Evolutionary conservation across 2,888 invertebrate genomes (phyloP).

Genomic region (Clepsis dumicolana): DNA sequence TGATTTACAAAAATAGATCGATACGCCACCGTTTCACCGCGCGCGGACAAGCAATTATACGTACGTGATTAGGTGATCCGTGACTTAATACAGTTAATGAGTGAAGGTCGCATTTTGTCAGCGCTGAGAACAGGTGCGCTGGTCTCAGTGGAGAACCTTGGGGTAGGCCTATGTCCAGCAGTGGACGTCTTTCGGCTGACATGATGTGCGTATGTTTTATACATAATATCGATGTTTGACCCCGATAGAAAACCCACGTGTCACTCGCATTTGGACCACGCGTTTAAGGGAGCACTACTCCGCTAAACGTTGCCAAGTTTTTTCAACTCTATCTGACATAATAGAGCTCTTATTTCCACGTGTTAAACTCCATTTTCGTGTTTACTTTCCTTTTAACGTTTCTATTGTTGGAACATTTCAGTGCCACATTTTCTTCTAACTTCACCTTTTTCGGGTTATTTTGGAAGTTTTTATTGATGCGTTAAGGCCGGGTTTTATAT

Average conservation of each 20-base stretch:
- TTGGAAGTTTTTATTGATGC: conserved; percentile 18
- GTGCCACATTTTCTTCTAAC: conserved; percentile 34
- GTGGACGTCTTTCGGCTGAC: too few relatives aligned
- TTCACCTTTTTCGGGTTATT: conserved; percentile 34
- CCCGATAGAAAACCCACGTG: background rate
- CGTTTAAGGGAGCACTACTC: conserved; percentile 59
- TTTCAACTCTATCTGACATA: conserved; percentile 48
- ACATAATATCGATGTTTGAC: too few relatives aligned
- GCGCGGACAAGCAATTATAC: too few relatives aligned
- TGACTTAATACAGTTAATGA: too few relatives aligned
- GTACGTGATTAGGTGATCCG: too few relatives aligned
- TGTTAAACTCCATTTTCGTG: conserved; percentile 44
- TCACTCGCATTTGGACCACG: conserved; percentile 38
- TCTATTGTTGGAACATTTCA: conserved; percentile 29
- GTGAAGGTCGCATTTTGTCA: too few relatives aligned
- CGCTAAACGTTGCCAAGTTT: conserved; percentile 60
- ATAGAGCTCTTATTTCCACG: conserved; percentile 51
- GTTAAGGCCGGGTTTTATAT: conserved; percentile 1
- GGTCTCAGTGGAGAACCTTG: too few relatives aligned
- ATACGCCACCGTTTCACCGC: too few relatives aligned
- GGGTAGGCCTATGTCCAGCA: too few relatives aligned
- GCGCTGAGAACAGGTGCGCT: too few relatives aligned
- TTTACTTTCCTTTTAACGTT: conserved; percentile 30
- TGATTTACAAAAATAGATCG: too few relatives aligned
- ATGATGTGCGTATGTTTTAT: too few relatives aligned